Evolutionary conservation across 2,797 vertebrate species (phyloP), one percentile per base, ranked within the genome.

Genomic region (Chaetophractus vellerosus): DNA sequence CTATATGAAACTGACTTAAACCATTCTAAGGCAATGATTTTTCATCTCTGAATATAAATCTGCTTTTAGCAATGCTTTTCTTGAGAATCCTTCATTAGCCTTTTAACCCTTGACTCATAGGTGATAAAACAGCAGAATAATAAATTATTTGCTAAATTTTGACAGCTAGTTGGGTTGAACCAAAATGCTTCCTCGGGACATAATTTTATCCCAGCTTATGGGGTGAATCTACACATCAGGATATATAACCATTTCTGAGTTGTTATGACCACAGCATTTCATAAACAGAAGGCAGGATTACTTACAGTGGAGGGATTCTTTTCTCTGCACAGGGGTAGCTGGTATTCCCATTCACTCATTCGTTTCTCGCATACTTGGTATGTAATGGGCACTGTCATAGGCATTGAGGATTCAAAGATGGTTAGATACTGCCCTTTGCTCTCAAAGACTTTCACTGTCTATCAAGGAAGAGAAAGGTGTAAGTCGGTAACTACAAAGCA

Each of bases 171-270:
- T 84, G 68, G 23, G 21, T 26, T 45, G 16, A 95, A 89, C 38
- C 52, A 72, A 90, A 41, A 9, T 80, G 33, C 10, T 41, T 92
- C 63, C 12, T 69, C 92, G 41, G 24, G 38, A 86, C 5, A 82
- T 12, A 87, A 93, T 92, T 75, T 95, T 75, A 95, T 63, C 76
- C 9, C n/a, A 88, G 66, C 21, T 86, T 90, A 94, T 71, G 86
- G 38, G 23, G 19, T 55, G 26, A 88, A 82, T 88, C 31, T 72
- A 26, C 41, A 71, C 66, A 19, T 21, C 83, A 26, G 26, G 9
- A 12, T 88, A 66, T 24, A 45, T 1, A 72, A 45, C 3, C 76
- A 50, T 74, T 83, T 16, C 31, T 72, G 28, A 59, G 52, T 84
- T 88, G 33, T 86, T 88, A 28, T 86, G 61, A 80, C 88, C 4